A percentile compares a stretch with the other conserved stretches of the same genome.
phyloP scores from a whole-genome alignment of 2,113 vertebrate genomes.

The Philantomba maxwellii region DNA sequence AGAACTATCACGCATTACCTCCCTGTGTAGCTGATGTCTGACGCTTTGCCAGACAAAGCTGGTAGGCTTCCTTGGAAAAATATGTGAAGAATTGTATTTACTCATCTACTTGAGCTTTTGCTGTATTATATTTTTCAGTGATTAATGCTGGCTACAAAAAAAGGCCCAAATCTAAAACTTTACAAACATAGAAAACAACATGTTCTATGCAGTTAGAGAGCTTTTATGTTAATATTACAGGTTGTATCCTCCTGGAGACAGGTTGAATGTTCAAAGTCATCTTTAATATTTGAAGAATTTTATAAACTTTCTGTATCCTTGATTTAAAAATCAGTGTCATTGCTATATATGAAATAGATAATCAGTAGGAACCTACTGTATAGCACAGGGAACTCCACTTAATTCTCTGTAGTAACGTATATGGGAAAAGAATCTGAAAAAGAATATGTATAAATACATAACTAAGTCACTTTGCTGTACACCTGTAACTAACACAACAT shows the following conservation, averaged over 20 bases:
- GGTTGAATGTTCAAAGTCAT: background rate
- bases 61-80: slow-evolving; percentile 23
- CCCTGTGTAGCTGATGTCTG: background rate
- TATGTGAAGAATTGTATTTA: slow-evolving; percentile 2
- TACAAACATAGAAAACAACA: slow-evolving; percentile 38
- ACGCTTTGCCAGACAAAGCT: slow-evolving; percentile 23
- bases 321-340: background rate
- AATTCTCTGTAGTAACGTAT: background rate
- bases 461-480: background rate
- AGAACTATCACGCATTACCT: slow-evolving; percentile 23
- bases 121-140: slow-evolving; percentile 34
- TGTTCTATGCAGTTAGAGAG: background rate
- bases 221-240: background rate
- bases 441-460: background rate
- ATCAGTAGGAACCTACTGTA: background rate
- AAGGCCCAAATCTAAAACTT: background rate
- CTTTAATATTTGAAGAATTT: background rate
- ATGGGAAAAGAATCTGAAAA: background rate
- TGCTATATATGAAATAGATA: background rate
- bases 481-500: background rate
- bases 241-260: background rate
- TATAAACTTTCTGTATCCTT: background rate
- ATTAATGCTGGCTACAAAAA: background rate
- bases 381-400: background rate
- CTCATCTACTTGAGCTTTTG: slow-evolving; percentile 37